phyloP scores from a whole-genome alignment of 2,888 invertebrate genomes.

The Taenaris catops region DNA sequence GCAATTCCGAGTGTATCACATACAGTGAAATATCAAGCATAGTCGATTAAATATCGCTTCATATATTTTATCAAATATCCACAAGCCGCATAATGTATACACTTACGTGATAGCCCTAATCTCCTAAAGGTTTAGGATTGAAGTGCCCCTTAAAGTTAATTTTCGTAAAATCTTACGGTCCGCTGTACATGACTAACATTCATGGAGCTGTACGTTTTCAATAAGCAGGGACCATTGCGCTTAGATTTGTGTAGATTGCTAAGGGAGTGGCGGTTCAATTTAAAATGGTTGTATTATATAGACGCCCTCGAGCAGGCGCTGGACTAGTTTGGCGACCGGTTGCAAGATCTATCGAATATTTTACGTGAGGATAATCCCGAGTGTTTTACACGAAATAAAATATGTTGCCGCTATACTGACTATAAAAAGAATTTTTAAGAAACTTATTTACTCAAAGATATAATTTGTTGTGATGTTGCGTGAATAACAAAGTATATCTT shows the following conservation, averaged over 20 bases:
- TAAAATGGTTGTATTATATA: slow-evolving; percentile 35
- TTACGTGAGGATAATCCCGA: slow-evolving; percentile 44
- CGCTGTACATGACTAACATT: slow-evolving; percentile 37
- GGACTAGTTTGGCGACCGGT: slow-evolving; percentile 37
- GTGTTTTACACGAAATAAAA: slow-evolving; percentile 63
- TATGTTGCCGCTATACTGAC: slow-evolving; percentile 48
- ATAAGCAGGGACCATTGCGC: slow-evolving; percentile 20
- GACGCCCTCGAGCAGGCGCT: slow-evolving; percentile 36
- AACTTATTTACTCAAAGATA: slow-evolving; percentile 28
- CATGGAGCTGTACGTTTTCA: slow-evolving; percentile 23
- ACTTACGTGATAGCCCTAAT: slow-evolving; percentile 57
- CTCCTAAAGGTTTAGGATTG: slow-evolving; percentile 61
- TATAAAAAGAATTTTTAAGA: slow-evolving; percentile 41
- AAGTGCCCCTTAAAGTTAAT: slow-evolving; percentile 71
- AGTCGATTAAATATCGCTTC: too few relatives aligned
- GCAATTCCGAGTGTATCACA: too few relatives aligned
- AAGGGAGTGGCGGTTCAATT: slow-evolving; percentile 34
- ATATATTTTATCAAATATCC: too few relatives aligned
- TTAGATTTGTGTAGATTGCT: slow-evolving; percentile 21
- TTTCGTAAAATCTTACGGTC: slow-evolving; percentile 72
- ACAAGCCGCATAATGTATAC: slow-evolving; percentile 46
- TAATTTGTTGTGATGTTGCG: slow-evolving; percentile 5
- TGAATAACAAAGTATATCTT: too few relatives aligned
- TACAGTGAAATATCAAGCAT: too few relatives aligned
- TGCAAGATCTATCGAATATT: slow-evolving; percentile 39